These are phyloP conservation scores for Mythimna lalbum DNA, from an alignment of 2,888 invertebrate genomes.

Conservation along the genomic window DNA sequence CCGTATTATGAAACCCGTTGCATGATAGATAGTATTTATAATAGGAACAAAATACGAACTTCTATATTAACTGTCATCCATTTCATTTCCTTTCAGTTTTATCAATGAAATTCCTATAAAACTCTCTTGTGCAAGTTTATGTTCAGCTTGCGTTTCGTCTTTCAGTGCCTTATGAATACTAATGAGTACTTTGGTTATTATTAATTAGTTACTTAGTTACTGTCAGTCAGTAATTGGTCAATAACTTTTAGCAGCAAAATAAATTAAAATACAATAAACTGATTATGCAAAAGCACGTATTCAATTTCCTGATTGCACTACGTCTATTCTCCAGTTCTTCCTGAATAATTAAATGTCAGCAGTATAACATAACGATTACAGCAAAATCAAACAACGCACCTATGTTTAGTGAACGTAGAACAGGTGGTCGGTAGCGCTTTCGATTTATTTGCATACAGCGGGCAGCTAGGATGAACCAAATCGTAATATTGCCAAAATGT, in stretches of 20 bases:
- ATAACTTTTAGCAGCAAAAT: background rate
- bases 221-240: no score
- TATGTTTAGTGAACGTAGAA: slow-evolving; percentile 64
- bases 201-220: background rate
- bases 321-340: background rate
- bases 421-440: slow-evolving; percentile 77
- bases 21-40: background rate
- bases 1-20: background rate
- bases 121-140: background rate
- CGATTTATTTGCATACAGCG: slow-evolving; percentile 83
- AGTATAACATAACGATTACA: background rate
- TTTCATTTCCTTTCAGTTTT: background rate
- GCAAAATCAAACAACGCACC: slow-evolving; percentile 60
- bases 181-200: background rate
- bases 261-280: background rate
- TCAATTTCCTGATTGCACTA: no score
- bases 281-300: no score
- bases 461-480: slow-evolving; percentile 43
- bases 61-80: background rate
- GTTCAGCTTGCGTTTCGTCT: background rate
- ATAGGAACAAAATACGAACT: background rate
- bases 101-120: no score
- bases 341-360: no score
- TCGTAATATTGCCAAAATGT: slow-evolving; percentile 31
- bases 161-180: no score